phyloP scores from a whole-genome alignment of 2,113 vertebrate species.

The Antidorcas marsupialis region DNA sequence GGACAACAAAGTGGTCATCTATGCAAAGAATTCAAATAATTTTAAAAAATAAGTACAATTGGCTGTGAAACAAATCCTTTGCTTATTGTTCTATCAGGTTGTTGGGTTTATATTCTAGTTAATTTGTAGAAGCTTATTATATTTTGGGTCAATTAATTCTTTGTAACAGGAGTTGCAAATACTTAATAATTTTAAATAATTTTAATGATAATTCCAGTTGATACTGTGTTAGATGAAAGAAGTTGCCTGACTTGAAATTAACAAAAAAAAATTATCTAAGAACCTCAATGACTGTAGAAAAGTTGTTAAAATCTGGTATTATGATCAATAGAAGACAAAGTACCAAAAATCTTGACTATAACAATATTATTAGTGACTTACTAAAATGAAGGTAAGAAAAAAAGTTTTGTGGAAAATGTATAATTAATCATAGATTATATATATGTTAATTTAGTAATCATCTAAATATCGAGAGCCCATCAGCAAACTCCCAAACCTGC shows the following conservation, averaged over 20 bases:
- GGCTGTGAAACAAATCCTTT: not conserved
- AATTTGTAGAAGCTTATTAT: not conserved
- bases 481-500: not conserved
- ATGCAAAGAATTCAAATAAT: not conserved
- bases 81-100: not conserved
- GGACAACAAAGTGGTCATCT: not conserved
- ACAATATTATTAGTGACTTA: not conserved
- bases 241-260: not conserved
- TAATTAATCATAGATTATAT: not conserved
- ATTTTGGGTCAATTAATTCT: not conserved
- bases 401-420: not conserved
- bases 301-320: not conserved
- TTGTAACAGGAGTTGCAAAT: not conserved
- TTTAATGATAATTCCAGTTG: not conserved
- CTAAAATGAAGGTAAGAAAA: conserved; percentile 7
- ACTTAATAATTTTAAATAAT: not conserved
- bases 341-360: not conserved
- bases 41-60: not conserved
- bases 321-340: not conserved
- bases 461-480: not conserved
- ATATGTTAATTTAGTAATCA: not conserved
- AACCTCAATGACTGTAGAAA: not conserved
- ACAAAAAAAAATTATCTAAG: not conserved
- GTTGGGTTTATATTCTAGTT: not conserved
- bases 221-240: not conserved